Base-by-base conservation (phyloP, 2,113 vertebrate species). In the Alligator sinensis region DNA sequence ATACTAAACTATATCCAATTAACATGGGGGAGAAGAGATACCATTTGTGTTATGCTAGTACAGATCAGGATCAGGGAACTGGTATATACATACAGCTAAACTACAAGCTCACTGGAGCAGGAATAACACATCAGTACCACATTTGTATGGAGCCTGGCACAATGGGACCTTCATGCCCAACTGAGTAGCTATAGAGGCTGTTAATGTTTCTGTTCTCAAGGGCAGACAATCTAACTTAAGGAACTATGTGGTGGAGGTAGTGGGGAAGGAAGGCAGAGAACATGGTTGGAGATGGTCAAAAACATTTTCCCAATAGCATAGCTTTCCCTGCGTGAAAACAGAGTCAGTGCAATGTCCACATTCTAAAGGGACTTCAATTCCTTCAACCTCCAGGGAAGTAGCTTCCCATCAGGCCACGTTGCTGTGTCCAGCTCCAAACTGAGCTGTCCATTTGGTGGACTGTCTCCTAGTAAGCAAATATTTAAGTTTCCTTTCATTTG, bases 261-360 rank as follows among this genome's bases (percentile, higher is more conserved):
- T 1, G 17, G 17, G n/a, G n/a, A 30, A 4, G n/a, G 66, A 64
- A 81, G 68, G 27, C 38, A 70, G 47, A 70, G n/a, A 2, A 18
- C 18, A 28, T 34, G 68, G 11, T 19, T 77, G n/a, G n/a, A 38
- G 2, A 22, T 27, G 11, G 57, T 83, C 24, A 11, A 19, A 34
- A 34, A 30, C 2, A 0, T 30, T 60, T 55, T 4, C 27, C 68
- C n/a, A 19, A 0, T 30, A 27, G 10, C 10, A 0, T 47, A 38
- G 28, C 25, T 70, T 72, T 63, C 38, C 63, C 47, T 5, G 1
- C 55, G 47, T 24, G 19, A 57, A 19, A 64, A 6, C 24, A 55
- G 24, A n/a, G 63, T 17, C 28, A 16, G 57, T 6, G 22, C 18
- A 24, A 58, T 21, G 4, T 9, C 2, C 24, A 17, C 61, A 11